Evolutionary conservation across 2,888 invertebrate species (phyloP), one percentile per base, ranked within the genome.

Genomic region (Spilosoma lubricipeda): DNA sequence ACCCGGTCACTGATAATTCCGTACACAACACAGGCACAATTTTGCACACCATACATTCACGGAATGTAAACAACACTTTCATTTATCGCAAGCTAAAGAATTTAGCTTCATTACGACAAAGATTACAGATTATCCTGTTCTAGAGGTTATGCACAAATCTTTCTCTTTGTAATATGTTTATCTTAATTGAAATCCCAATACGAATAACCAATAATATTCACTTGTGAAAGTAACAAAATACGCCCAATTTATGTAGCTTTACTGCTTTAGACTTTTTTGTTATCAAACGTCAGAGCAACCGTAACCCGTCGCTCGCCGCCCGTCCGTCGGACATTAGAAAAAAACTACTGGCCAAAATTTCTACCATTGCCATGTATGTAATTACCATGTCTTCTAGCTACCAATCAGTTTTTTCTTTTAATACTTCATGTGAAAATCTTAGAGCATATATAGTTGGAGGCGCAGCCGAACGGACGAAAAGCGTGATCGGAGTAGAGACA

Each of bases 31-130:
- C 74, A 73, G 71, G 75, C 75, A 83, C 82, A 81, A 82, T 71
- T 82, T 82, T 79, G 81, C 80, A 83, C 87, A 88, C 88, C 85
- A 81, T 86, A 87, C 90, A 92, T 90, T 90, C 85, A 85, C 87
- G 88, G 87, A 92, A 93, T 91, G 90, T 93, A 94, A 93, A 93
- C 91, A 93, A 90, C 85, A 93, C 93, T 93, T 93, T 93, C 90
- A 89, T 93, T 90, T 89, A 93, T 86, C 88, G 87, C 88, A 78
- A 90, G 83, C 86, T 79, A 79, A 90, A 87, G 88, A 90, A 90
- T 91, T 91, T 88, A 89, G 82, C 86, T 88, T 82, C 80, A 90
- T 88, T 90, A 90, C 88, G 87, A 89, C 87, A 87, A 86, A 86
- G 87, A 88, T 87, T 88, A 86, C 80, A 85, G 85, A 89, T 90